Percentiles rank a stretch among this genome's conserved stretches.
phyloP scores from a whole-genome alignment of 2,888 invertebrate species.

The Hydroisotoma schaefferi region DNA sequence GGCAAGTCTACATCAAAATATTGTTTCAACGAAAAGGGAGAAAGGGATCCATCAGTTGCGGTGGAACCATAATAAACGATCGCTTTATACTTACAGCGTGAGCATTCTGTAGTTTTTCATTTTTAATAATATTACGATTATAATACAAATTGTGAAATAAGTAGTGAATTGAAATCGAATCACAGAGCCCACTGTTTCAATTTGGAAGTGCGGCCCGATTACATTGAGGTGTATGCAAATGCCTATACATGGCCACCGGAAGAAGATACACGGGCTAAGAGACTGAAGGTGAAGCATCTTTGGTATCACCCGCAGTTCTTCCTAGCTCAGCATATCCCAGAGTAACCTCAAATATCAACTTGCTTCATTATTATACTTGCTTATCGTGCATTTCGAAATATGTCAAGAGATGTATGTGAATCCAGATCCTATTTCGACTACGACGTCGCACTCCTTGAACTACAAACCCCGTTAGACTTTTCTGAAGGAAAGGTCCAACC shows the following conservation, averaged over 20 bases:
- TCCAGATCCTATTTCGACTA: background rate
- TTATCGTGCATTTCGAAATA: background rate
- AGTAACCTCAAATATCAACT: background rate
- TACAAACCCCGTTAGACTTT: background rate
- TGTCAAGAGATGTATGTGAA: background rate
- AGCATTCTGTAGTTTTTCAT: background rate
- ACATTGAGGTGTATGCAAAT: too few species aligned
- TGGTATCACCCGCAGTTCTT: background rate
- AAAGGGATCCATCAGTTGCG: background rate
- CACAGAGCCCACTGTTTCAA: constrained; percentile 1
- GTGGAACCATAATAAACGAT: background rate
- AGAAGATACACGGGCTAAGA: too few species aligned
- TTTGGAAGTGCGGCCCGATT: background rate
- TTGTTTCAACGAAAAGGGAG: background rate
- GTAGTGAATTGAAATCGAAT: background rate
- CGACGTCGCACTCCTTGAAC: constrained; percentile 1
- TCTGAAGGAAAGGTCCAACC: background rate
- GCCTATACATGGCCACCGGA: too few species aligned
- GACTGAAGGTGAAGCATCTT: background rate
- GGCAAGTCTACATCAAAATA: constrained; percentile 11
- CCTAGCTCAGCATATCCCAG: background rate
- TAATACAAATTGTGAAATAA: background rate
- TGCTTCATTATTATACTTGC: background rate
- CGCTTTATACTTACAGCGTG: background rate
- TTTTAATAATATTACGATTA: background rate